Evolutionary conservation across 2,113 vertebrate species (phyloP).

Genomic region (Podiceps cristatus): DNA sequence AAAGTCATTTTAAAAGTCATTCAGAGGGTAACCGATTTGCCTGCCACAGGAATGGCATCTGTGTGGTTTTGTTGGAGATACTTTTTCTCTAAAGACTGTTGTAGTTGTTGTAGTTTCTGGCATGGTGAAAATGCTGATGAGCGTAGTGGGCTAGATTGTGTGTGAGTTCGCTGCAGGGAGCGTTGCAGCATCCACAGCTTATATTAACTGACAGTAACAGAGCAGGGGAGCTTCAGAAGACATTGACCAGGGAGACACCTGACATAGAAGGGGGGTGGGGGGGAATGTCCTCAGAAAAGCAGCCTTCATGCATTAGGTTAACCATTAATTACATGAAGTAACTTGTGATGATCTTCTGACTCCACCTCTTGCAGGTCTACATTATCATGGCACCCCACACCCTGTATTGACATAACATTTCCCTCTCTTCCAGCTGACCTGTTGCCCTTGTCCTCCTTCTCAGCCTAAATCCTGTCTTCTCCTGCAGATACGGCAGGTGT

Average conservation of each 20-base stretch:
- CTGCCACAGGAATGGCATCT: neutral
- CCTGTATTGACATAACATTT: neutral
- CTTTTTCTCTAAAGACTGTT: neutral
- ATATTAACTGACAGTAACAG: neutral
- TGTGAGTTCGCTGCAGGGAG: neutral
- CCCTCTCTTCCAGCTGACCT: neutral
- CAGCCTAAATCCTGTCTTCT: neutral
- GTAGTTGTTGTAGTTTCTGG: neutral
- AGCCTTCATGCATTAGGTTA: neutral
- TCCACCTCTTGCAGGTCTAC: neutral
- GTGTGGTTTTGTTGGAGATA: neutral
- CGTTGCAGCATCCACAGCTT: neutral
- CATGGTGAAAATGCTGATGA: neutral
- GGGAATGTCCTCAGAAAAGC: neutral
- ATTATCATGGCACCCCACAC: neutral
- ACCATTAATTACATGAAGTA: neutral
- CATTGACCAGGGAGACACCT: neutral
- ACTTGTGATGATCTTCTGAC: neutral
- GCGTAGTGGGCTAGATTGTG: neutral
- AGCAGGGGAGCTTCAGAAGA: neutral
- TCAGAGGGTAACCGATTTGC: neutral
- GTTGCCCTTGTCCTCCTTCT: neutral
- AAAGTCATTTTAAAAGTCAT: neutral
- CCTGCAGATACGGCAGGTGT: slow-evolving; percentile 25
- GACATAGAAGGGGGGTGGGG: neutral